Evolutionary conservation across 1,140 invertebrate genomes (phyloP), one percentile per base, ranked within the genome.

Genomic region (Penaeus japonicus): DNA sequence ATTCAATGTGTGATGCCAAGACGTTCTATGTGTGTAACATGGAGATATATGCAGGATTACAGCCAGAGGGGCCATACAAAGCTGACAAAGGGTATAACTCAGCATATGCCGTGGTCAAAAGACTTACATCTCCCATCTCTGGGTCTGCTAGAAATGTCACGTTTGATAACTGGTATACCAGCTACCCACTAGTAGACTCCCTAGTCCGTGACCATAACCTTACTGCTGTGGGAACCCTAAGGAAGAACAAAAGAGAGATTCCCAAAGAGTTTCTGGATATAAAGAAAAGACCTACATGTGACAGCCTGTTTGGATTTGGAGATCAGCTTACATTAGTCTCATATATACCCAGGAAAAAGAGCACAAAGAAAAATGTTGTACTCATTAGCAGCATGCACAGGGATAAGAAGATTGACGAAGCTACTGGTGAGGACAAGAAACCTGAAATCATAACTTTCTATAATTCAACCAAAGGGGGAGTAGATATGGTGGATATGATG

Each of bases 361-460:
- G 89, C 47, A 75, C 62, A 83, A 59, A 87, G 17, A 92, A 91
- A 89, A 84, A 54, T 81, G 90, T 91, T 81, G 55, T 91, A 4
- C 30, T 91, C 17, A 27, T 91, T 5, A 89, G 87, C 54, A 89
- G 89, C n/a, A 84, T 91, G 87, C 91, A 91, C 80, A 30, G 89
- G 62, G 90, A 91, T 86, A 39, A 75, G n/a, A 57, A 54, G 18
- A 89, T 91, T 53, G 86, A 91, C 85, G 2, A 10, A 57, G 70
- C n/a, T 53, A 79, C 89, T 78, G 77, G 84, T 65, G 89, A 91
- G 22, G 53, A 82, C 39, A 89, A 90, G 47, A 92, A 92, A 75
- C 91, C 92, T 83, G 89, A 91, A 24, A 90, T 91, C 20, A 91
- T 92, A 12, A 78, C 75, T 5, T 90, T 90, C 89, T 92, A 91